phyloP scores from a whole-genome alignment of 2,113 vertebrate species.

The Fregata magnificens region DNA sequence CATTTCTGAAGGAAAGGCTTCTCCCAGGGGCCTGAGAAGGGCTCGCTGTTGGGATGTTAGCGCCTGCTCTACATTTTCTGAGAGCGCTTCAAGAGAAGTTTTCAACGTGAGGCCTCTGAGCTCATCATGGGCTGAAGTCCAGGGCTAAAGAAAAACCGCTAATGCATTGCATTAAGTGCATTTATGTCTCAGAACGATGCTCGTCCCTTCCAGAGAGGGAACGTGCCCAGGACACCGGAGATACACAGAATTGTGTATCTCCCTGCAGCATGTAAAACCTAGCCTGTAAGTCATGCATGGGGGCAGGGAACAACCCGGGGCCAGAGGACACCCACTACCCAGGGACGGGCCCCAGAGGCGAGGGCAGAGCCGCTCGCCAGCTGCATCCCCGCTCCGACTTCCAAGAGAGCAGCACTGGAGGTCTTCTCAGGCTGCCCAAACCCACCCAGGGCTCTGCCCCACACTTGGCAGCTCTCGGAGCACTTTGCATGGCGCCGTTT shows the following conservation, averaged over 20 bases:
- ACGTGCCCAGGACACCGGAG: not conserved
- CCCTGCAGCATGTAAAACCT: not conserved
- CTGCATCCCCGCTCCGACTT: not conserved
- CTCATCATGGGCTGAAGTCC: not conserved
- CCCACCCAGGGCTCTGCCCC: not conserved
- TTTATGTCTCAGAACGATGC: not conserved
- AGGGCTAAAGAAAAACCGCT: not conserved
- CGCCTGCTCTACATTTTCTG: not conserved
- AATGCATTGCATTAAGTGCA: not conserved
- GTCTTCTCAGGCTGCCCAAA: not conserved
- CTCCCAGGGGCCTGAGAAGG: not conserved
- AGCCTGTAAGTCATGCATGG: not conserved
- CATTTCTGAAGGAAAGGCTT: not conserved
- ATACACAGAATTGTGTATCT: too few relatives aligned
- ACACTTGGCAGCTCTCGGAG: not conserved
- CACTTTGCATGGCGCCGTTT: rapidly evolving
- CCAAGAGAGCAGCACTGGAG: rapidly evolving
- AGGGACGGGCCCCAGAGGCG: rapidly evolving
- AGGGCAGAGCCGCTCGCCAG: not conserved
- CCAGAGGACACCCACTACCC: not conserved
- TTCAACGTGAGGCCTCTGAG: not conserved
- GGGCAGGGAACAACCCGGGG: not conserved
- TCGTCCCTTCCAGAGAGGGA: not conserved
- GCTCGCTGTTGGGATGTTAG: not conserved
- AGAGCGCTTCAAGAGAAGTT: not conserved